phyloP scores from a whole-genome alignment of 2,888 invertebrate genomes.

The Choreutis nemorana region DNA sequence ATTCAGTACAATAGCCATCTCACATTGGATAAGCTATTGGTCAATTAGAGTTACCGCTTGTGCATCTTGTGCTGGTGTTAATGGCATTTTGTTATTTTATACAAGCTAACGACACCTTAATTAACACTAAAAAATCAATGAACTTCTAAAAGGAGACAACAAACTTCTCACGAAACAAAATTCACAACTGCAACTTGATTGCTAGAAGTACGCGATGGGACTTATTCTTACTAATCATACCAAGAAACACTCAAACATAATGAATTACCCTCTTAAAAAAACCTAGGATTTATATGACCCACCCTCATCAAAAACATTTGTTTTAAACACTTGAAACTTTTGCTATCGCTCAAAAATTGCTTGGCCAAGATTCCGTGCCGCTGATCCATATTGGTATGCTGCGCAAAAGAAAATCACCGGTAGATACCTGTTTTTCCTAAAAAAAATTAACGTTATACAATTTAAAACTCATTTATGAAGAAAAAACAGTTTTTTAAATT shows the following conservation, averaged over 20 bases:
- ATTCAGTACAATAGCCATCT: constrained; percentile 8
- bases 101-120: too few species aligned
- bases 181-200: neutral
- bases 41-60: constrained; percentile 10
- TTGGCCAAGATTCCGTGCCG: neutral
- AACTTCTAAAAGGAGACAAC: too few species aligned
- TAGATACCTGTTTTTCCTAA: too few species aligned
- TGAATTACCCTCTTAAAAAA: neutral
- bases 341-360: neutral
- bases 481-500: too few species aligned
- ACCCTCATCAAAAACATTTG: neutral
- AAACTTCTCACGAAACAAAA: neutral
- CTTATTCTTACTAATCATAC: neutral
- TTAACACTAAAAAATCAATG: too few species aligned
- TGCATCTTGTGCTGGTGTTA: constrained; percentile 7
- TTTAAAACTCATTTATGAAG: too few species aligned
- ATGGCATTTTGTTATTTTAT: too few species aligned
- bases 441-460: too few species aligned
- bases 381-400: too few species aligned
- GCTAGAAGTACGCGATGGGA: neutral
- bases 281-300: neutral
- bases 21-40: constrained; percentile 9
- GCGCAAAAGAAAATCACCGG: too few species aligned
- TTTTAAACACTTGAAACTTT: neutral
- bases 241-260: neutral